Evolutionary conservation across 2,797 vertebrate species (phyloP).

Genomic region (Tapera naevia): DNA sequence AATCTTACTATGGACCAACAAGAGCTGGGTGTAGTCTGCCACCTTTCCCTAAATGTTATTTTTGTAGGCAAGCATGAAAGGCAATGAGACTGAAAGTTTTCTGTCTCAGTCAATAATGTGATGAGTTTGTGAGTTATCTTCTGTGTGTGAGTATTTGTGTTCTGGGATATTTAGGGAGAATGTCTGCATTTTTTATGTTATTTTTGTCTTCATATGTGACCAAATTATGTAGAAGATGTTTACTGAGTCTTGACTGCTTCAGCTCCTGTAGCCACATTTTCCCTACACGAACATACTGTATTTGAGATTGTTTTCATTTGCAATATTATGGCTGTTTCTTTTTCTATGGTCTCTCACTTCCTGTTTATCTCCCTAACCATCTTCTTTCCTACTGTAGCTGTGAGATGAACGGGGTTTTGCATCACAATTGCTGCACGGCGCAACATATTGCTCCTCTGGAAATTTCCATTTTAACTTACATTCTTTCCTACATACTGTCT

Average conservation of each 20-base stretch:
- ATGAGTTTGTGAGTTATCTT: not conserved
- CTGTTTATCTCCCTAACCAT: not conserved
- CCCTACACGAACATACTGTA: not conserved
- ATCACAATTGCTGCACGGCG: not conserved
- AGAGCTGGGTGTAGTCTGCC: not conserved
- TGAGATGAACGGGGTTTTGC: not conserved
- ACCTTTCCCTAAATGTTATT: not conserved
- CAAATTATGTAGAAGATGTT: not conserved
- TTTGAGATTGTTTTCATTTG: not conserved
- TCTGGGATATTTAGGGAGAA: not conserved
- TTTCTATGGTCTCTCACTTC: not conserved
- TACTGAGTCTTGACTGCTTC: not conserved
- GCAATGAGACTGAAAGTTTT: not conserved
- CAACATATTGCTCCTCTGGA: not conserved
- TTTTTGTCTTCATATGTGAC: not conserved
- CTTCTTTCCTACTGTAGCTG: not conserved
- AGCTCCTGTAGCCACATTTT: not conserved
- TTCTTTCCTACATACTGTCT: not conserved
- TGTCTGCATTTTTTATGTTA: not conserved
- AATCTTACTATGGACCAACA: fast-evolving
- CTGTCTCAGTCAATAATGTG: not conserved
- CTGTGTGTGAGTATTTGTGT: not conserved
- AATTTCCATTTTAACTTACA: not conserved
- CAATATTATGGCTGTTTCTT: not conserved
- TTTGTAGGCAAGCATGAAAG: not conserved